Conservation (phyloP, 2,888 invertebrate genomes). For the Rhaphigaster nebulosa region DNA sequence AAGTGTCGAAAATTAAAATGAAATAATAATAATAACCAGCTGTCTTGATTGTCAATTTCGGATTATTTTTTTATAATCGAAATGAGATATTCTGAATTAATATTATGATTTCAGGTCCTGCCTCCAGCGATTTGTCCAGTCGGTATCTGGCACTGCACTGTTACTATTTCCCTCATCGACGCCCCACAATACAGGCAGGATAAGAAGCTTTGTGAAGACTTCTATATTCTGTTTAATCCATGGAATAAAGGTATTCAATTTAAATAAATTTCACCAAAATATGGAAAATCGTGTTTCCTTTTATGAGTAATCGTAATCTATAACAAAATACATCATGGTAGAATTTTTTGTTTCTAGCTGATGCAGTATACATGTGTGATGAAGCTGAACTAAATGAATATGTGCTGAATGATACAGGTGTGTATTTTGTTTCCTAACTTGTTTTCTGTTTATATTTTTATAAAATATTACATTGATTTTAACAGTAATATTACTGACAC, state of each 20-base stretch:
- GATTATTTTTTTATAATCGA: too few relatives aligned
- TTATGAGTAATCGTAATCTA: background rate
- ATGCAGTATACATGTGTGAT: conserved; percentile 79
- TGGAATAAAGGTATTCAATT: conserved; percentile 75
- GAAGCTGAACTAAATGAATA: conserved; percentile 78
- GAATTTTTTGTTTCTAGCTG: conserved; percentile 70
- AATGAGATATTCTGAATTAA: too few relatives aligned
- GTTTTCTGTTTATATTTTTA: background rate
- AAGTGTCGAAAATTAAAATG: too few relatives aligned
- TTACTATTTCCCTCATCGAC: conserved; percentile 74
- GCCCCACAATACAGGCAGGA: conserved; percentile 70
- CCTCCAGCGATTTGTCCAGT: conserved; percentile 78
- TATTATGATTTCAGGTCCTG: conserved; percentile 74
- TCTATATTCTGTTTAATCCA: conserved; percentile 84
- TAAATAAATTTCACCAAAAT: too few relatives aligned
- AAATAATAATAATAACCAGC: too few relatives aligned
- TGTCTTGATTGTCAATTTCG: too few relatives aligned
- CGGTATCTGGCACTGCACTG: conserved; percentile 78
- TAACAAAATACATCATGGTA: background rate
- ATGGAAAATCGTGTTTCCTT: background rate
- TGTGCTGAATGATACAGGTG: conserved; percentile 75
- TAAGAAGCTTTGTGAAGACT: conserved; percentile 75
- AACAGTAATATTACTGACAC: background rate
- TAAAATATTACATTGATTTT: background rate
- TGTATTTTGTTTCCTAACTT: background rate